Base-by-base conservation (phyloP, 1,140 invertebrate genomes). In the Drosophila lacteicornis region DNA sequence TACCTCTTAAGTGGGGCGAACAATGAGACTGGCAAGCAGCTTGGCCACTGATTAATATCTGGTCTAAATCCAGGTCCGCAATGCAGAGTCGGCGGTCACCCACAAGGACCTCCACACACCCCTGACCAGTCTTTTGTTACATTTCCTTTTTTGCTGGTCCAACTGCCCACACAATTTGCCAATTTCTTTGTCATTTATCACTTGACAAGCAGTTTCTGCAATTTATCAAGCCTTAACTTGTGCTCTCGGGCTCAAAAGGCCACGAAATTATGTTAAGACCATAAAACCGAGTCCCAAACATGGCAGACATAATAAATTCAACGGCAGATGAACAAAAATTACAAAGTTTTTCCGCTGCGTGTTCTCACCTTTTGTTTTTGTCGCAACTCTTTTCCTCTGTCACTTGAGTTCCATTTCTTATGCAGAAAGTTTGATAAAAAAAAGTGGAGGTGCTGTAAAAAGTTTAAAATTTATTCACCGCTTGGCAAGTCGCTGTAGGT, bases 181-280 rank as follows among this genome's bases (percentile, higher is more conserved):
- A 85, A 88, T 91, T 88, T 59, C 62, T 60, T 69, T 79, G 84
- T 86, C 84, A 91, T 91, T 91, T 91, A 80, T 91, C 84, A 91
- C 68, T 75, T 75, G 74, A 57, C 74, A 55, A 71, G 55, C 74
- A 68, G 53, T 71, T 70, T 68, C 62, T 71, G 66, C 75, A 79
- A 87, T 91, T 91, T 91, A 83, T 91, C 82, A 91, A 87, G 87
- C 74, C 69, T 79, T 79, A 80, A 79, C 83, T 91, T 80, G 45
- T 79, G 74, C 74, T 66, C 80, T 46, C 49, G 33, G 68, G 75
- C 63, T 70, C 68, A 88, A 78, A 68, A 84, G 85, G 82, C 60
- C 79, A 69, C 45, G 25, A 47, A 75, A 69, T 76, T 82, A 79
- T 65, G 70, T 80, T 65, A 80, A 59, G 67, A 66, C 55, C 73